Evolutionary conservation across 2,113 vertebrate species (phyloP).

Genomic region (Budorcas taxicolor): DNA sequence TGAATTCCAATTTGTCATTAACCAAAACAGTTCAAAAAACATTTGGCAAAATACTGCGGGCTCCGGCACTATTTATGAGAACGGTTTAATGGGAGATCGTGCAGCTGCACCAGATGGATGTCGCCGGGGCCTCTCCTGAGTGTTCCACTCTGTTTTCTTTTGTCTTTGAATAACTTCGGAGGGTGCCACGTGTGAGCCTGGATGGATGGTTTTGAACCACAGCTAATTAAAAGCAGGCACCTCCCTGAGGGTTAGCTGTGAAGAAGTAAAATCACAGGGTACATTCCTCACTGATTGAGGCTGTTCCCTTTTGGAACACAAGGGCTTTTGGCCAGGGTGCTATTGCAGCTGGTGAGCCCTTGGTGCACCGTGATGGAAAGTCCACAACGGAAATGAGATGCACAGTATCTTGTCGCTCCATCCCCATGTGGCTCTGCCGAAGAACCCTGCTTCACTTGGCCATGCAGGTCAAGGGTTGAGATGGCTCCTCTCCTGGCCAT

Average conservation of each 20-base stretch:
- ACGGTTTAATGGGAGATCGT: neutral
- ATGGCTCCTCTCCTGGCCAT: neutral
- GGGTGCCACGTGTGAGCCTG: neutral
- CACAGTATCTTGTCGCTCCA: neutral
- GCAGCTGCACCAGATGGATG: slow-evolving; percentile 49
- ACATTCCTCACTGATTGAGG: neutral
- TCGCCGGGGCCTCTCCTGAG: slow-evolving; percentile 1
- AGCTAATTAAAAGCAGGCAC: slow-evolving; percentile 4
- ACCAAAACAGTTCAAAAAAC: slow-evolving; percentile 44
- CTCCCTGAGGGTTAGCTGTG: neutral
- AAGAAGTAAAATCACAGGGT: neutral
- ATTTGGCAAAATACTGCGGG: slow-evolving; percentile 22
- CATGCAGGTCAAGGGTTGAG: accelerated
- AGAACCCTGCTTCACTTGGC: too few species aligned
- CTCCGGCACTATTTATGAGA: neutral
- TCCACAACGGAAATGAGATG: neutral
- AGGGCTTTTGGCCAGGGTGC: neutral
- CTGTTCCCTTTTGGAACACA: neutral
- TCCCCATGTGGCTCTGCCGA: neutral
- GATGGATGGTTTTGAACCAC: slow-evolving; percentile 48
- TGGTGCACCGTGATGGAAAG: neutral
- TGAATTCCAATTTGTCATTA: slow-evolving; percentile 41
- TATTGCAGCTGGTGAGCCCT: neutral
- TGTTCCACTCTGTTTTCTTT: slow-evolving; percentile 40
- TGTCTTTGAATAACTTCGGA: slow-evolving; percentile 50